Conservation (phyloP, 2,888 invertebrate genomes). For the Drosophila imparisetae region DNA sequence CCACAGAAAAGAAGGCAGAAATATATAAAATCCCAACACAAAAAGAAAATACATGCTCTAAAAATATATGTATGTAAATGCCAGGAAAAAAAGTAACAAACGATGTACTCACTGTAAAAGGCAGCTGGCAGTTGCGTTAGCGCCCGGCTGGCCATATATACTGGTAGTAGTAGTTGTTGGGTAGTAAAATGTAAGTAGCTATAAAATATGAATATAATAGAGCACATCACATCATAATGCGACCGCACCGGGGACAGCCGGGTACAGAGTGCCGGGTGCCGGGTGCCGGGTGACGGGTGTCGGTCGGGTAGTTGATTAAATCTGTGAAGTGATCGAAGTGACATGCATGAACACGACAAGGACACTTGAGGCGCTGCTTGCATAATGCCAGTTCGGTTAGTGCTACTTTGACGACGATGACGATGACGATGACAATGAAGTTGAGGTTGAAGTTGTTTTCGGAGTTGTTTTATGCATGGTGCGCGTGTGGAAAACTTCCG, state of each 20-base stretch:
- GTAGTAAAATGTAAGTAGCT: slow-evolving; percentile 72
- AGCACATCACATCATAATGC: slow-evolving; percentile 70
- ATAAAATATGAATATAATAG: slow-evolving; percentile 76
- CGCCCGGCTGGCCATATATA: slow-evolving; percentile 9
- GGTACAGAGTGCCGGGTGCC: neutral
- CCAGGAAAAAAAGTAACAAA: slow-evolving; percentile 10
- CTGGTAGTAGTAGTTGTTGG: slow-evolving; percentile 23
- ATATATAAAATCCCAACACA: slow-evolving; percentile 15
- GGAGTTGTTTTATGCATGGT: slow-evolving; percentile 41
- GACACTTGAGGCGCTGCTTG: slow-evolving; percentile 59
- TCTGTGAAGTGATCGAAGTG: slow-evolving; percentile 70
- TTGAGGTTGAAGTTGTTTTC: slow-evolving; percentile 29
- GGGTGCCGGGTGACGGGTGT: neutral
- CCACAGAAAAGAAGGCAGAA: slow-evolving; percentile 40
- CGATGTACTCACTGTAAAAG: slow-evolving; percentile 25
- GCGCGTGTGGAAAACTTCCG: slow-evolving; percentile 59
- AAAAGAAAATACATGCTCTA: slow-evolving; percentile 13
- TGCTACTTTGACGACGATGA: slow-evolving; percentile 49
- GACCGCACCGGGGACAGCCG: slow-evolving; percentile 53
- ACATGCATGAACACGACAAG: slow-evolving; percentile 64
- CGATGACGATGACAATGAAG: slow-evolving; percentile 34
- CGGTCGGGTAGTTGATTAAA: slow-evolving; percentile 61
- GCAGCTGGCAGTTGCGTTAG: slow-evolving; percentile 33
- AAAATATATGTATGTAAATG: slow-evolving; percentile 14
- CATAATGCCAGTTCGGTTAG: slow-evolving; percentile 55